Evolutionary conservation across 2,797 vertebrate species (phyloP), one percentile per base, ranked within the genome.

Genomic region (Podarcis siculus): DNA sequence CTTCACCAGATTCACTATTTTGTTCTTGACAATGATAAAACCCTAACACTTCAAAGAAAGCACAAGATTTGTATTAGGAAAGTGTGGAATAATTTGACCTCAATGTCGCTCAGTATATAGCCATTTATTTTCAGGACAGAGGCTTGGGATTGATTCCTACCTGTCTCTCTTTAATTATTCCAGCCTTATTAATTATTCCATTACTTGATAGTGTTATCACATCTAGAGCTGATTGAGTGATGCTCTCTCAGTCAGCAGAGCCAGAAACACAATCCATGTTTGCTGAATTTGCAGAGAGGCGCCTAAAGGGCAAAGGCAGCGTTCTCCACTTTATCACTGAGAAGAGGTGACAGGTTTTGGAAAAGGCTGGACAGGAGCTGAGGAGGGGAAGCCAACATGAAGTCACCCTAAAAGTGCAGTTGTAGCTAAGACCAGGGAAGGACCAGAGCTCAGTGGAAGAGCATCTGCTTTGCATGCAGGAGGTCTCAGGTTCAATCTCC

Each of bases 151-250:
- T 37, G 55, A 89, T 89, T 79, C 39, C 84, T 85, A 37, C 37
- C 30, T 66, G 27, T 87, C 61, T 80, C 55, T 72, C 83, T 80
- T 80, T 85, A 79, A 85, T 79, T 85, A 84, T 85, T 89, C 37
- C 58, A 73, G 39, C 58, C 55, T 73, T 80, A 72, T 83, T 88
- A 77, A 88, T 89, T 89, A 85, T 89, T 80, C n/a, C 76, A 75
- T 89, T 73, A 85, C 69, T 79, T 80, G 30, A 85, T 73, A 80
- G 67, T 45, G 77, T 89, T 83, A 78, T 83, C 80, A 69, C 80
- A 73, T 79, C 66, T 73, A 80, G 30, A 89, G 23, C 3, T 80
- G 76, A 89, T 35, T 79, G 35, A 88, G 17, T 79, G 39, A 85
- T 89, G 17, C 69, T 73, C 30, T 64, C 17, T 83, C 37, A 85